Evolutionary conservation across 2,888 invertebrate species (phyloP), one percentile per base, ranked within the genome.

Genomic region (Miltochrista miniata): DNA sequence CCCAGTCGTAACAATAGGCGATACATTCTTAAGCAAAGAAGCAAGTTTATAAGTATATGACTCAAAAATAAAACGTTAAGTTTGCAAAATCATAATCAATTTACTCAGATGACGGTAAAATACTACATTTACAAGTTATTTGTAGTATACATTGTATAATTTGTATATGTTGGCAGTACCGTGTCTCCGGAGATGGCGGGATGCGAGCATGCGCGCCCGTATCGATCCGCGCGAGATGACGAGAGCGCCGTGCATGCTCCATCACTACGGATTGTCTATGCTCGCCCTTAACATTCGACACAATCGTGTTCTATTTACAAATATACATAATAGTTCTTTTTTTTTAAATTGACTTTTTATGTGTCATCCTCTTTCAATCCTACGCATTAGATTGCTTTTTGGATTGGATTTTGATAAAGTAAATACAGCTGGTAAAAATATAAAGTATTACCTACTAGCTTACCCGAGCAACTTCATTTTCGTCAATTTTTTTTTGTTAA

Each of bases 211-310:
- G 87, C 87, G 86, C 87, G 85, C 65, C 61, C 49, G 58, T 80
- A 87, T 87, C 84, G 87, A 87, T 83, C 82, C 72, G 63, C 53
- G 57, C 58, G 79, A 78, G 83, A 83, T 81, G 83, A 76, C 51
- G 64, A 59, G 64, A 67, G 68, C 57, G 68, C 64, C 60, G 55
- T 51, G 59, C 67, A 56, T 55, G 56, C 54, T 51, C 61, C 62
- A 48, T 48, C 48, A 44, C 55, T 56, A 49, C 61, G 59, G 5
- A 41, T 48, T 54, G 53, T 59, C 61, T 67, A 55, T 53, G 59
- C 30, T 51, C 39, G 41, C 45, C 45, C 47, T 36, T 24, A 24
- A 61, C 56, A 49, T 46, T 39, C 44, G 3, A 31, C 37, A 45
- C 35, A n/a, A 13, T 34, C 18, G 38, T 39, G 14, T 34, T 49